These are phyloP conservation scores for Pocillopora meandrina DNA, from an alignment of 92 coral and sea anemone genomes.

Conservation along the genomic window DNA sequence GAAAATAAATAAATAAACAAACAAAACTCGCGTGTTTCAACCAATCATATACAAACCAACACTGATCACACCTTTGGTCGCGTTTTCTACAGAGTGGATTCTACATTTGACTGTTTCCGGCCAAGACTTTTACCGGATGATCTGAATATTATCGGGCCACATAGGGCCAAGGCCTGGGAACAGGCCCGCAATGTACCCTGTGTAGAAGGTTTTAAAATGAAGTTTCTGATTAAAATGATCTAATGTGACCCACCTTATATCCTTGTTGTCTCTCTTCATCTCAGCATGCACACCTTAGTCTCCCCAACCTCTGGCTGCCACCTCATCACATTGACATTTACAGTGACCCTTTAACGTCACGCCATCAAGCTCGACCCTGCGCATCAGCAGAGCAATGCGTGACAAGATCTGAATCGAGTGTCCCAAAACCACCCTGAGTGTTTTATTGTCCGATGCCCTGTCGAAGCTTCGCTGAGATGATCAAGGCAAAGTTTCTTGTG, in stretches of 20 bases:
- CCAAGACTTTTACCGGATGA: no score
- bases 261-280: background rate
- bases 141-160: no score
- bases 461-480: background rate
- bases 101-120: no score
- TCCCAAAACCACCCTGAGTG: background rate
- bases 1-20: background rate
- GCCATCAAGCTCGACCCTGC: conserved; percentile 9
- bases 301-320: background rate
- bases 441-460: background rate
- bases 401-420: background rate
- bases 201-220: no score
- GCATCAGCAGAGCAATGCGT: conserved; percentile 22
- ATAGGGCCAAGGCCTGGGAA: no score
- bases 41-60: background rate
- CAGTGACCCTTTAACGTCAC: conserved; percentile 7
- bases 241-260: background rate
- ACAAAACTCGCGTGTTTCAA: background rate
- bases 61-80: no score
- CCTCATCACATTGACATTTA: conserved; percentile 8
- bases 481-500: background rate
- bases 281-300: background rate
- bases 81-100: no score
- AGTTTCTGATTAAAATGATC: no score
- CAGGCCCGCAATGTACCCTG: no score